Evolutionary conservation across 2,113 vertebrate genomes (phyloP).

Genomic region (Cyphomyrus plagiostoma): DNA sequence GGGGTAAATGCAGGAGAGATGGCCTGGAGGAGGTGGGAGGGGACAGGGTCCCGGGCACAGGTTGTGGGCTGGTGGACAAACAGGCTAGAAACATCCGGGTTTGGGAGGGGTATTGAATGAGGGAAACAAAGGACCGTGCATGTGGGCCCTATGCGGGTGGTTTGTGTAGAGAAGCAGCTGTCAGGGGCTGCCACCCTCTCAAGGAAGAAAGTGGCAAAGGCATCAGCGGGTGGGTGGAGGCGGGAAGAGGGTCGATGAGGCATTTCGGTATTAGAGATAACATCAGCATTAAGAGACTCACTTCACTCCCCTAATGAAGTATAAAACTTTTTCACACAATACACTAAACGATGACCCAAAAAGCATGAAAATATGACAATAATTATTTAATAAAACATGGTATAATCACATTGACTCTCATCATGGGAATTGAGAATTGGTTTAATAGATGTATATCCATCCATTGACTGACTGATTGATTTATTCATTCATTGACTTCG

Average conservation of each 20-base stretch:
- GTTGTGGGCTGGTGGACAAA: neutral
- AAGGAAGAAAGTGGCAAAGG: neutral
- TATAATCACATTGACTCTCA: neutral
- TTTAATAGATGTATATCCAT: neutral
- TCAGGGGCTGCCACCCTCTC: neutral
- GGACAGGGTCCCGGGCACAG: neutral
- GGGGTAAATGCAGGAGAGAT: neutral
- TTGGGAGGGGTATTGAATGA: neutral
- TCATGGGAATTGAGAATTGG: neutral
- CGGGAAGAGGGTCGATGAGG: neutral
- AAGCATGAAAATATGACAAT: neutral
- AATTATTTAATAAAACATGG: neutral
- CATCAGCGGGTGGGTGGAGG: neutral
- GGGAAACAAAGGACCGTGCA: neutral
- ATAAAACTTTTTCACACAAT: neutral
- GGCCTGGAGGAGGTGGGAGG: neutral
- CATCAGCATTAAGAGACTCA: neutral
- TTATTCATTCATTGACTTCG: neutral
- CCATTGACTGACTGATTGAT: neutral
- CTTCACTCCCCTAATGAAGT: neutral
- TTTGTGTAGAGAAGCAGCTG: neutral
- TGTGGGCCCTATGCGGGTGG: neutral
- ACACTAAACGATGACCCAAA: neutral
- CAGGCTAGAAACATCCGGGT: neutral
- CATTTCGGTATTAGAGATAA: neutral